Conservation (phyloP, 2,797 vertebrate genomes). For the Arctocebus calabarensis region DNA sequence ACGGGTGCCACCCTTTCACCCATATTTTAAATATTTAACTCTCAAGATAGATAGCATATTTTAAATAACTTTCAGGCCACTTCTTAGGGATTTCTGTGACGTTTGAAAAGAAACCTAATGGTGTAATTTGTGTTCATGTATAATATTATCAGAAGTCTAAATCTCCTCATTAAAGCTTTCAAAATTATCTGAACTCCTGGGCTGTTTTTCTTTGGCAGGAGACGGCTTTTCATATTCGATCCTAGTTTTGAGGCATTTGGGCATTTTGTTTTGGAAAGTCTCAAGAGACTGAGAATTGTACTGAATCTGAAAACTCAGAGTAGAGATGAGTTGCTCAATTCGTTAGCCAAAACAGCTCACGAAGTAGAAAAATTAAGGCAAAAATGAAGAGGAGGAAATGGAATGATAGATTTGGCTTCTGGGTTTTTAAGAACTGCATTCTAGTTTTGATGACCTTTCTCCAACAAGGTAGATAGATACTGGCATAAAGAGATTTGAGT, state of each 20-base stretch:
- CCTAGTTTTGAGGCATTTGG: background rate
- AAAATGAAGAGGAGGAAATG: background rate
- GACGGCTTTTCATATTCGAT: conserved; percentile 18
- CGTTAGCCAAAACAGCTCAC: background rate
- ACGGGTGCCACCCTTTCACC: no score
- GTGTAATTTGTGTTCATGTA: background rate
- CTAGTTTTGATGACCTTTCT: background rate
- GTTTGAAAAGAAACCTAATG: conserved; percentile 34
- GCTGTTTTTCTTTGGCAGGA: background rate
- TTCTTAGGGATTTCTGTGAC: conserved; percentile 13
- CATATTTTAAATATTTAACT: background rate
- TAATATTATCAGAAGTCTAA: conserved; percentile 15
- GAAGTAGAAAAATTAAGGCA: conserved; percentile 4
- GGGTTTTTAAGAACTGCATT: background rate
- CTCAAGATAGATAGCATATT: background rate
- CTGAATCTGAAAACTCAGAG: background rate
- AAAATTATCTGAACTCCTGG: background rate
- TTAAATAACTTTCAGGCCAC: background rate
- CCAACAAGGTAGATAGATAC: background rate
- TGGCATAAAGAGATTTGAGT: background rate
- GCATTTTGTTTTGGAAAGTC: conserved; percentile 52
- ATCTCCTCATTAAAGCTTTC: background rate
- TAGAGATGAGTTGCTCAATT: background rate
- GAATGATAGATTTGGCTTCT: background rate
- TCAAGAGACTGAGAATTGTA: background rate